Evolutionary conservation across 1,140 invertebrate genomes (phyloP).

Genomic region (Wasmannia auropunctata): DNA sequence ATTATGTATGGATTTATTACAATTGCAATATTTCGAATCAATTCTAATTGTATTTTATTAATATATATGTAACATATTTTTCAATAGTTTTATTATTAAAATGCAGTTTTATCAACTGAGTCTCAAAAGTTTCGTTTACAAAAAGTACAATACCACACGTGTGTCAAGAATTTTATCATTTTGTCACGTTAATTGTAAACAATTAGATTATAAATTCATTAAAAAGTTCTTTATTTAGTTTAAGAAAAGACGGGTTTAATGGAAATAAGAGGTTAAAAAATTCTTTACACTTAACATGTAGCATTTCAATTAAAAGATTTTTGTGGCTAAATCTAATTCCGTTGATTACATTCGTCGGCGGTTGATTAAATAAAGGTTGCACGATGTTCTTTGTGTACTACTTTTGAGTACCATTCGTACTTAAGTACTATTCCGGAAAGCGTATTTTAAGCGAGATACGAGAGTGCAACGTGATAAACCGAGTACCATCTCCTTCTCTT

Average conservation of each 20-base stretch:
- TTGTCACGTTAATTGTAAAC: neutral
- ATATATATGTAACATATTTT: neutral
- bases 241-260: neutral
- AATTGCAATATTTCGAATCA: neutral
- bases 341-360: neutral
- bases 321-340: neutral
- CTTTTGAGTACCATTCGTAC: conserved; percentile 43
- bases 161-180: neutral
- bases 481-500: conserved; percentile 52
- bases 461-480: conserved; percentile 61
- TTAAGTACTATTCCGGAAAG: conserved; percentile 62
- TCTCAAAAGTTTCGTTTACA: neutral
- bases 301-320: neutral
- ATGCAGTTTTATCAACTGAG: neutral
- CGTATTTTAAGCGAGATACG: conserved; percentile 27
- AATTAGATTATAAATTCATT: neutral
- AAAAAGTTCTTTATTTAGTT: neutral
- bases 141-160: neutral
- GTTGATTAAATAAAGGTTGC: conserved; percentile 49
- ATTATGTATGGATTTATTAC: neutral
- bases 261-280: neutral
- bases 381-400: neutral
- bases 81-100: neutral
- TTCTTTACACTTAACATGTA: neutral
- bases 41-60: conserved; percentile 1